Evolutionary conservation across 2,113 vertebrate species (phyloP), one percentile per base, ranked within the genome.

Genomic region (Tauraco erythrolophus): DNA sequence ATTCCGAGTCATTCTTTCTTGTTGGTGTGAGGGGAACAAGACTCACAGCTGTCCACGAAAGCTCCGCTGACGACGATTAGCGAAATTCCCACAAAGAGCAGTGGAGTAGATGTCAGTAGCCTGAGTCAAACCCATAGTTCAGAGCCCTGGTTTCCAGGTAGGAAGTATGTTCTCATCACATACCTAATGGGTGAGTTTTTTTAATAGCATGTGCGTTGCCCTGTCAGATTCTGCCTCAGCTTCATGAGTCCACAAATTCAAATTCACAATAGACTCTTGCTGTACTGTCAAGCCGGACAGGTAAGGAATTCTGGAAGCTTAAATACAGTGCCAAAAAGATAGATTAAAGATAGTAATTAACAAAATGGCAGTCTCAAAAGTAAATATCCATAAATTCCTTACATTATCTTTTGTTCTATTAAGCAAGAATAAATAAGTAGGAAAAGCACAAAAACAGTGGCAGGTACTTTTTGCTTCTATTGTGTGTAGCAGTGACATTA

Each of bases 61-160:
- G 23, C 11, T n/a, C 31, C 1, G 0, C 23, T 39, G 33, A 54
- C 45, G 31, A 11, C 0, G 0, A 4, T 27, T 5, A 6, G 13
- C 46, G 24, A n/a, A 78, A 57, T 74, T 62, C 10, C 27, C 27
- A 14, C 27, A 53, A 28, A 43, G 25, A 69, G 15, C 19, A 31
- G 23, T 19, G 43, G 21, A 45, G 18, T 39, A 30, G 30, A 19
- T 0, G 0, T 56, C 0, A 0, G 19, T 46, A 53, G 24, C 8
- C 35, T 37, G 23, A 74, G 30, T 57, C 19, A 43, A 69, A 88
- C 31, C 33, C 1, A 0, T 54, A 46, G 18, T 57, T 81, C 28
- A 64, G 46, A 72, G 19, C 15, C 14, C 8, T 31, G 5, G 41
- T 84, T 94, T 88, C 19, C 28, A 70, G 46, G 54, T 56, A 45